Conservation (phyloP, 2,113 vertebrate genomes). For the Eulemur rufifrons region DNA sequence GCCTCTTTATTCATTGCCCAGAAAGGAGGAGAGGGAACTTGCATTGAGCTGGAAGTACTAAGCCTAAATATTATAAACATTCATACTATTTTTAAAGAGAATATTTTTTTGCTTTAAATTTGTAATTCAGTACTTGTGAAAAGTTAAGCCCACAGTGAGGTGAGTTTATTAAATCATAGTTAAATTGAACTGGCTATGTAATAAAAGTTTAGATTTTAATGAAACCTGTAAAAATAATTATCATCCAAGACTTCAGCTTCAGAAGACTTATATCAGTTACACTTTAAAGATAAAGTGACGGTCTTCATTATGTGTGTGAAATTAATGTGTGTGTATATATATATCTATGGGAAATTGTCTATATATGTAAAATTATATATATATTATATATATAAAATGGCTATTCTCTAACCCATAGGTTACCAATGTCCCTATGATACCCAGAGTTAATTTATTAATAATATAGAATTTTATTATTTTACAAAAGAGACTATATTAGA, state of each 20-base stretch:
- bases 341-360: background rate
- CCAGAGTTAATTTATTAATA: background rate
- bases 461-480: background rate
- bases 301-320: background rate
- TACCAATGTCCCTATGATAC: background rate
- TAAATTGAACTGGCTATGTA: background rate
- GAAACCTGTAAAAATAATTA: background rate
- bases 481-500: background rate
- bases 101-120: background rate
- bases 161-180: background rate
- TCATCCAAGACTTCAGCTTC: background rate
- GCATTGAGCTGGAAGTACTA: background rate
- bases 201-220: background rate
- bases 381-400: background rate
- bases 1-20: slow-evolving; percentile 2
- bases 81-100: background rate
- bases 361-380: background rate
- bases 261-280: background rate
- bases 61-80: background rate
- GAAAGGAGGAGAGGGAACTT: background rate
- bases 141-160: background rate
- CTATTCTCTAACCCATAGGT: background rate
- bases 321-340: background rate
- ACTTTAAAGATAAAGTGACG: background rate
- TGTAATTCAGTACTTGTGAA: background rate